Conservation (phyloP, 1,140 invertebrate species). For the Drosophila oshimai region DNA sequence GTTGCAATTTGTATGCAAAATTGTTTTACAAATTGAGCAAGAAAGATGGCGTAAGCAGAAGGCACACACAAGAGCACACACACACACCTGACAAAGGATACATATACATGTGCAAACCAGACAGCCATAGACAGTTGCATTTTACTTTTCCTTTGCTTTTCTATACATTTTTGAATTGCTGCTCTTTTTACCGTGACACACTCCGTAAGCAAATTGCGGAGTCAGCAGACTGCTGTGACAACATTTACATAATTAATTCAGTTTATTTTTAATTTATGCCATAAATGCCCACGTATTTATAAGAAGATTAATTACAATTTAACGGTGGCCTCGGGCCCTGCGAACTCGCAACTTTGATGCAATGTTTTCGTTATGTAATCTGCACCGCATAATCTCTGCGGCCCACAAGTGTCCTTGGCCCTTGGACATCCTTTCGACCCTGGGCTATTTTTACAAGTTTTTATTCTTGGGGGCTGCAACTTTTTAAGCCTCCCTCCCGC, state of each 20-base stretch:
- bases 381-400: constrained; percentile 44
- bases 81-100: constrained; percentile 21
- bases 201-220: constrained; percentile 13
- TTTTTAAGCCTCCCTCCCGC: constrained; percentile 52
- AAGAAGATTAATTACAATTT: constrained; percentile 74
- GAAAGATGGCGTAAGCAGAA: constrained; percentile 78
- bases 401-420: constrained; percentile 19
- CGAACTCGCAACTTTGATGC: constrained; percentile 23
- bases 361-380: constrained; percentile 42
- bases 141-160: constrained; percentile 45
- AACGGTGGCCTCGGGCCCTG: constrained; percentile 29
- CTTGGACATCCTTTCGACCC: constrained; percentile 18
- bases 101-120: constrained; percentile 10
- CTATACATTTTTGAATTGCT: constrained; percentile 69
- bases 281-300: constrained; percentile 18
- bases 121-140: constrained; percentile 60
- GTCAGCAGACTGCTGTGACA: constrained; percentile 31
- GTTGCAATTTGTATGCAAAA: constrained; percentile 81
- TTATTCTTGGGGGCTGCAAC: constrained; percentile 18
- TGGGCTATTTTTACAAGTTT: constrained; percentile 52
- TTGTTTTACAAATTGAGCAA: constrained; percentile 81
- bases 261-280: constrained; percentile 76
- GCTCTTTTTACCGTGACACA: constrained; percentile 32
- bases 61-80: constrained; percentile 13
- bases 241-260: constrained; percentile 78